phyloP scores from a whole-genome alignment of 2,888 invertebrate genomes.

The Amblyteles armatorius region DNA sequence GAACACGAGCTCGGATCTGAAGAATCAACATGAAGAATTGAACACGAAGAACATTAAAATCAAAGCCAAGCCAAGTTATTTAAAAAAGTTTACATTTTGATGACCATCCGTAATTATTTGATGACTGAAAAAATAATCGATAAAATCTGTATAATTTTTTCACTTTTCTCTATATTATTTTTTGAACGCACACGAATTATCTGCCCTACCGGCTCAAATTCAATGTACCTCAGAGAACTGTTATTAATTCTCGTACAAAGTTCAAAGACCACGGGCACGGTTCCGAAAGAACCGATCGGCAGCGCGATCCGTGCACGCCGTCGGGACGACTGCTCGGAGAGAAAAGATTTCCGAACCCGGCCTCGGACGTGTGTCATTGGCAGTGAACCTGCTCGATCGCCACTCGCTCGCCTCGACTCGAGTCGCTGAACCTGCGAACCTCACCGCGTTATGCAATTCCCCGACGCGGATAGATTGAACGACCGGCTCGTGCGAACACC shows the following conservation, averaged over 20 bases:
- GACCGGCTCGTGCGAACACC: slow-evolving; percentile 40
- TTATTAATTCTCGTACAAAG: too few species aligned
- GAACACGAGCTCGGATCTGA: too few species aligned
- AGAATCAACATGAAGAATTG: background rate
- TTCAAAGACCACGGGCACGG: too few species aligned
- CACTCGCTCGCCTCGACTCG: slow-evolving; percentile 48
- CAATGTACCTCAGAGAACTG: too few species aligned
- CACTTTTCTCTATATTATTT: too few species aligned
- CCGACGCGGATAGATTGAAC: slow-evolving; percentile 1
- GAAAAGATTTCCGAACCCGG: slow-evolving; percentile 20
- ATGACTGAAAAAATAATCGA: too few species aligned
- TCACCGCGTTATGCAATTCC: slow-evolving; percentile 70
- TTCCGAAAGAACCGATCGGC: background rate
- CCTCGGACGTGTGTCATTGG: slow-evolving; percentile 67
- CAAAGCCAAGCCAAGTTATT: too few species aligned
- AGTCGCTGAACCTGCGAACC: slow-evolving; percentile 58
- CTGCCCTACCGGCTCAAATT: too few species aligned
- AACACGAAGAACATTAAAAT: background rate
- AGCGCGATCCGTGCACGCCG: too few species aligned
- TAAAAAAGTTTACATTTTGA: background rate
- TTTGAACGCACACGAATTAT: too few species aligned
- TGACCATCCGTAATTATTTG: too few species aligned
- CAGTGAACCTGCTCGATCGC: slow-evolving; percentile 70
- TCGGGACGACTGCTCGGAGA: background rate
- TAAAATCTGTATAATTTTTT: too few species aligned